phyloP scores from a whole-genome alignment of 2,113 vertebrate species.

The Phycodurus eques region DNA sequence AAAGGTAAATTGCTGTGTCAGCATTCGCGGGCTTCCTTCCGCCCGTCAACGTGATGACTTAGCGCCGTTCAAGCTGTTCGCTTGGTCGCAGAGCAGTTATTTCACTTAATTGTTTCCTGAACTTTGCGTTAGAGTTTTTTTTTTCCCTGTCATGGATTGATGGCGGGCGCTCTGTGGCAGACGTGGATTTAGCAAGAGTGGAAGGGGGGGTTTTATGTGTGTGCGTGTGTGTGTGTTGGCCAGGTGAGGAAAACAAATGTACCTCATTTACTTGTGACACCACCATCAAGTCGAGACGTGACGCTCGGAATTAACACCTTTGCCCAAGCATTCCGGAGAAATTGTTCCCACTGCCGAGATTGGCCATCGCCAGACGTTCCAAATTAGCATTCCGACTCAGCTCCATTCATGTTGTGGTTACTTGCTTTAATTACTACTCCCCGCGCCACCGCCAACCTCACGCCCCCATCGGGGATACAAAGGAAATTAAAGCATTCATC shows the following conservation, averaged over 20 bases:
- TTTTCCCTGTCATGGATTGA: conserved; percentile 53
- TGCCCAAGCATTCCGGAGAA: conserved; percentile 14
- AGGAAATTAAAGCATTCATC: background rate
- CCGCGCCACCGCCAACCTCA: background rate
- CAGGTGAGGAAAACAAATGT: conserved; percentile 54
- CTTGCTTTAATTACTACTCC: background rate
- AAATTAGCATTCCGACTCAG: conserved; percentile 6
- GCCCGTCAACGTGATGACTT: conserved; percentile 55
- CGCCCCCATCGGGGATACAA: background rate
- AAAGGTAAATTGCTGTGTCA: conserved; percentile 37
- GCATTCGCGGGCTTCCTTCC: conserved; percentile 11
- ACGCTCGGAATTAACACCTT: conserved; percentile 20
- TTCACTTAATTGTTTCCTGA: conserved; percentile 76
- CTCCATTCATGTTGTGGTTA: background rate
- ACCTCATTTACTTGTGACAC: conserved; percentile 52
- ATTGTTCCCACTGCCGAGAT: conserved; percentile 37
- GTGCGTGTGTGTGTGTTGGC: conserved; percentile 11
- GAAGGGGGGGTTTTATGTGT: conserved; percentile 18
- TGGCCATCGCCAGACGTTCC: conserved; percentile 10
- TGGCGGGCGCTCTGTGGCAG: conserved; percentile 35
- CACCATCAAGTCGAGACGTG: conserved; percentile 34
- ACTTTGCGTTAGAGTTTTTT: conserved; percentile 66
- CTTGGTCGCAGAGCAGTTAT: conserved; percentile 50
- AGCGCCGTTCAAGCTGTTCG: conserved; percentile 51
- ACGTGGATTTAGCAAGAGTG: conserved; percentile 38